phyloP scores from a whole-genome alignment of 2,797 vertebrate species.

The Adrianichthys oophorus region DNA sequence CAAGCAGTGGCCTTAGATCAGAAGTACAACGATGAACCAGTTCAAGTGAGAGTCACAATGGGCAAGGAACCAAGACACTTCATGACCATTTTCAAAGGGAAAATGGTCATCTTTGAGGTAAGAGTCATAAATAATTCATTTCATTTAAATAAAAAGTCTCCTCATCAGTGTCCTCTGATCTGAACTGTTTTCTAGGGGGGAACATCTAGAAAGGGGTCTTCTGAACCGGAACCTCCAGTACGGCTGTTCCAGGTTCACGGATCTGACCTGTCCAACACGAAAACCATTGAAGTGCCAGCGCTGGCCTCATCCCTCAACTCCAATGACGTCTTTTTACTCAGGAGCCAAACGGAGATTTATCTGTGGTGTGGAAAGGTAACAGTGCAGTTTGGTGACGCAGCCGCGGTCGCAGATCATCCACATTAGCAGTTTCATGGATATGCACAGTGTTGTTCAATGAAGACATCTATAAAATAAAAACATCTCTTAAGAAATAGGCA shows the following conservation, averaged over 20 bases:
- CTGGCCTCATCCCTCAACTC: slow-evolving; percentile 85
- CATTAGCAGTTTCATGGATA: too few species aligned
- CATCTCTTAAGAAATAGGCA: too few species aligned
- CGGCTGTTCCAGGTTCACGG: slow-evolving; percentile 88
- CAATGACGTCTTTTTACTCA: slow-evolving; percentile 88
- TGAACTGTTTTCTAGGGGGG: slow-evolving; percentile 75
- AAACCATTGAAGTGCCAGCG: slow-evolving; percentile 85
- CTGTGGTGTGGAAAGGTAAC: slow-evolving; percentile 92
- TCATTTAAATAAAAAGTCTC: not conserved
- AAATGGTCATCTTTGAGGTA: slow-evolving; percentile 89
- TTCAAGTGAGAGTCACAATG: slow-evolving; percentile 89
- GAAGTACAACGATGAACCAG: slow-evolving; percentile 76
- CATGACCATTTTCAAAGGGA: slow-evolving; percentile 90
- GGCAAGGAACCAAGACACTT: slow-evolving; percentile 90
- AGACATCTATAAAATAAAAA: too few species aligned
- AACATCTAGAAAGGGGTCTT: slow-evolving; percentile 80
- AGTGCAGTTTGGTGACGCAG: too few species aligned
- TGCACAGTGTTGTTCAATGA: too few species aligned
- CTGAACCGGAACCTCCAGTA: slow-evolving; percentile 78
- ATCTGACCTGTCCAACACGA: slow-evolving; percentile 80
- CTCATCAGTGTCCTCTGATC: not conserved
- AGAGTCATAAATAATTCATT: not conserved
- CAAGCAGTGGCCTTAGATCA: slow-evolving; percentile 83
- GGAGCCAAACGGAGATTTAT: slow-evolving; percentile 73
- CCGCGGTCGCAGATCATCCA: too few species aligned